Conservation (phyloP, 2,888 invertebrate genomes). For the Iselma pallidipennis region DNA sequence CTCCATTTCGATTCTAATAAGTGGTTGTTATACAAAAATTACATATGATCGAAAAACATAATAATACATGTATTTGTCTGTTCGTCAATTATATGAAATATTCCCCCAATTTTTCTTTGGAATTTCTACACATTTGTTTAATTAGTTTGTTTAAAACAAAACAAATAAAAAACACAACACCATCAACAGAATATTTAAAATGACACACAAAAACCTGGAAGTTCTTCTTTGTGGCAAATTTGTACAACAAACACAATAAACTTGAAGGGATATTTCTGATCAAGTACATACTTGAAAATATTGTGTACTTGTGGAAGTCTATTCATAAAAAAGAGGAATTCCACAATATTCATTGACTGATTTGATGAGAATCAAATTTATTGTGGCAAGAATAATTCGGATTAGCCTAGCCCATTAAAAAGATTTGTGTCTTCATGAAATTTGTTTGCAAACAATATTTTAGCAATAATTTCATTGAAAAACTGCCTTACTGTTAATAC, state of each 20-base stretch:
- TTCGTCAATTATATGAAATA: background rate
- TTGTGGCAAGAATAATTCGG: too few relatives aligned
- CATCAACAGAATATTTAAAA: background rate
- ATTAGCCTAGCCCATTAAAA: too few relatives aligned
- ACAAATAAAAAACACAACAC: background rate
- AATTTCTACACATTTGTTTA: too few relatives aligned
- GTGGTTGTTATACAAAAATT: background rate
- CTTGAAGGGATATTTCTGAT: background rate
- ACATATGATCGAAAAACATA: background rate
- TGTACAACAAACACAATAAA: background rate
- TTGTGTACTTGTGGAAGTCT: too few relatives aligned
- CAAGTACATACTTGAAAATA: background rate
- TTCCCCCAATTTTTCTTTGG: background rate
- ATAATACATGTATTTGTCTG: too few relatives aligned
- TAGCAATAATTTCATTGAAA: too few relatives aligned
- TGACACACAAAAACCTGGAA: background rate
- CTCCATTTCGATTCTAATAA: slow-evolving; percentile 26
- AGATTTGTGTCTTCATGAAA: too few relatives aligned
- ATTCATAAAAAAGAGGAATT: too few relatives aligned
- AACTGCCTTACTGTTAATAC: too few relatives aligned
- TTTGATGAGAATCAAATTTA: too few relatives aligned
- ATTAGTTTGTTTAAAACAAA: background rate
- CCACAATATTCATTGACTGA: too few relatives aligned
- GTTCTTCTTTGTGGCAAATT: background rate
- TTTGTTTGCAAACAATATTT: too few relatives aligned